Base-by-base conservation (phyloP, 2,113 vertebrate genomes). In the Acrocephalus kingi region DNA sequence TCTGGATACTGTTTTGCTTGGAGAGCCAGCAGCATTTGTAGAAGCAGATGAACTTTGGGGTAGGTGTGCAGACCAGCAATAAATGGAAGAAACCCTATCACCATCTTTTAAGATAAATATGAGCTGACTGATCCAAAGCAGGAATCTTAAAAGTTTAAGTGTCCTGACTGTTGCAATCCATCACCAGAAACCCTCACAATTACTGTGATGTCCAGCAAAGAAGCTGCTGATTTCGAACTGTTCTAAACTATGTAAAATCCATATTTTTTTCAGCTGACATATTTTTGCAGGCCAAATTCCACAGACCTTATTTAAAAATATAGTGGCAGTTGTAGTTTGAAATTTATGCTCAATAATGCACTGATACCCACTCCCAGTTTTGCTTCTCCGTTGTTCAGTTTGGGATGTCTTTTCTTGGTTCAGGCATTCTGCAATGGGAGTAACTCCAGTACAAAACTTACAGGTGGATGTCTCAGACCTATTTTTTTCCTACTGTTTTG, bases 371-470 rank as follows among this genome's bases (percentile, higher is more conserved):
- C 10, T 48, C 54, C 22, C 11, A 24, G 6, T 75, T 86, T 67
- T 67, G 7, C 20, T 48, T 46, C 24, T 67, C 39, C 12, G 0
- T 58, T 84, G 6, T 56, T 81, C 0, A 0, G 7, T 63, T 56
- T 68, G 19, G 7, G 4, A 10, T 91, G 30, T n/a, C 46, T 64
- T 84, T 37, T 37, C 55, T 22, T 39, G 18, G 4, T 83, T 71
- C 9, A 6, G 33, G 9, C 24, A 25, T 24, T 78, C 39, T 81
- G 31, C 31, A 58, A 43, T 4, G 2, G 33, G 8, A 81, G 30
- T 55, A 84, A 23, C 33, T 67, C 21, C 45, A 23, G 13, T 23
- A 30, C 1, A 0, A 30, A 58, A 27, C 24, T 71, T 63, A 62
- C 13, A 55, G 51, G 15, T 45, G 54, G 8, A 16, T 59, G 13